Evolutionary conservation across 2,797 vertebrate genomes (phyloP).

Genomic region (Neosilurus mollespiculum): DNA sequence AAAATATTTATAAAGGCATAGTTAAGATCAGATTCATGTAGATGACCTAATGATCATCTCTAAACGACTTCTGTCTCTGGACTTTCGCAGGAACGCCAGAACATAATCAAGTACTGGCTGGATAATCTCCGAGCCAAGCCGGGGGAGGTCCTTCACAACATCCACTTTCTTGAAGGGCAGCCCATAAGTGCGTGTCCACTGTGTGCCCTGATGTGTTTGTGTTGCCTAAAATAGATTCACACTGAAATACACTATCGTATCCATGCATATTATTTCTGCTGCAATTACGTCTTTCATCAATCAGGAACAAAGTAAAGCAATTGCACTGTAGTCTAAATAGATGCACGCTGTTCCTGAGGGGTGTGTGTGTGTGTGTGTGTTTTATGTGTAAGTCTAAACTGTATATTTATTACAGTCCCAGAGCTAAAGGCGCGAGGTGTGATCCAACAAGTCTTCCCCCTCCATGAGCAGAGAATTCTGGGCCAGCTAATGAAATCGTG

Average conservation of each 20-base stretch:
- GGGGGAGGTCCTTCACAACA: slow-evolving; percentile 91
- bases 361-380: slow-evolving; percentile 39
- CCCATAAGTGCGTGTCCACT: slow-evolving; percentile 85
- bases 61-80: slow-evolving; percentile 5
- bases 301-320: not conserved
- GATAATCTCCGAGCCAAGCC: slow-evolving; percentile 94
- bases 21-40: not conserved
- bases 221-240: slow-evolving; percentile 18
- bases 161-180: slow-evolving; percentile 93
- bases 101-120: slow-evolving; percentile 95
- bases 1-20: not conserved
- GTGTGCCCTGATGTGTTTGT: slow-evolving; percentile 25
- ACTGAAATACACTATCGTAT: not conserved
- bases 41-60: not conserved
- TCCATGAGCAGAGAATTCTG: slow-evolving; percentile 93
- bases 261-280: slow-evolving; percentile 18
- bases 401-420: slow-evolving; percentile 75
- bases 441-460: slow-evolving; percentile 92
- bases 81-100: slow-evolving; percentile 86
- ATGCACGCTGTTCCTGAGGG: slow-evolving; percentile 25
- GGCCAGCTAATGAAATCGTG: slow-evolving; percentile 94
- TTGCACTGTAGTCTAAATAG: slow-evolving; percentile 25
- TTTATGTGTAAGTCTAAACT: slow-evolving; percentile 19
- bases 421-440: slow-evolving; percentile 90
- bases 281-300: not conserved